Evolutionary conservation across 2,888 invertebrate species (phyloP).

Genomic region (Pomacea canaliculata): DNA sequence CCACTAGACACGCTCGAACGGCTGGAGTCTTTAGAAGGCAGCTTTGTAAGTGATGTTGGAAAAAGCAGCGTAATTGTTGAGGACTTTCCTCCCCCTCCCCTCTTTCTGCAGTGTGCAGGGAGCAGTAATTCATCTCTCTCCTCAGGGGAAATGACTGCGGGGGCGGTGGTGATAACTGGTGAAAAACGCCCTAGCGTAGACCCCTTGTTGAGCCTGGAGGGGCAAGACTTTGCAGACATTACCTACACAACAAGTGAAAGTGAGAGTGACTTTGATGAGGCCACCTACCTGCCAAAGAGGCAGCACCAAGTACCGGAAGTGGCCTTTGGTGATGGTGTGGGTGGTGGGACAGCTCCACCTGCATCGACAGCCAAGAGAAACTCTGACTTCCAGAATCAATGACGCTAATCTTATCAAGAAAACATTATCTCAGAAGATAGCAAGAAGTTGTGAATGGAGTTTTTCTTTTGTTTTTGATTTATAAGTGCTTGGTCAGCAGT

Average conservation of each 20-base stretch:
- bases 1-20: slow-evolving; percentile 47
- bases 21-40: slow-evolving; percentile 20
- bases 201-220: slow-evolving; percentile 52
- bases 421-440: too few species aligned
- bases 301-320: slow-evolving; percentile 7
- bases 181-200: slow-evolving; percentile 52
- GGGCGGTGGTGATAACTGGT: slow-evolving; percentile 28
- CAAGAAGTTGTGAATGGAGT: too few species aligned
- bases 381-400: too few species aligned
- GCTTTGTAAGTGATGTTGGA: slow-evolving; percentile 9
- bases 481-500: too few species aligned
- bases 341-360: not conserved
- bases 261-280: slow-evolving; percentile 45
- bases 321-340: not conserved
- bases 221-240: slow-evolving; percentile 40
- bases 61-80: slow-evolving; percentile 8
- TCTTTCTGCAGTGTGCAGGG: slow-evolving; percentile 33
- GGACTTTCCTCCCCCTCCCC: slow-evolving; percentile 29
- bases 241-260: slow-evolving; percentile 54
- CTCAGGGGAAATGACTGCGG: slow-evolving; percentile 30
- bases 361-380: too few species aligned
- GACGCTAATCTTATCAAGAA: too few species aligned
- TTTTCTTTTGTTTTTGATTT: too few species aligned
- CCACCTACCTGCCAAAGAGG: not conserved
- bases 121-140: slow-evolving; percentile 38